Evolutionary conservation across 2,113 vertebrate genomes (phyloP), one percentile per base, ranked within the genome.

Genomic region (Amazona guildingii): DNA sequence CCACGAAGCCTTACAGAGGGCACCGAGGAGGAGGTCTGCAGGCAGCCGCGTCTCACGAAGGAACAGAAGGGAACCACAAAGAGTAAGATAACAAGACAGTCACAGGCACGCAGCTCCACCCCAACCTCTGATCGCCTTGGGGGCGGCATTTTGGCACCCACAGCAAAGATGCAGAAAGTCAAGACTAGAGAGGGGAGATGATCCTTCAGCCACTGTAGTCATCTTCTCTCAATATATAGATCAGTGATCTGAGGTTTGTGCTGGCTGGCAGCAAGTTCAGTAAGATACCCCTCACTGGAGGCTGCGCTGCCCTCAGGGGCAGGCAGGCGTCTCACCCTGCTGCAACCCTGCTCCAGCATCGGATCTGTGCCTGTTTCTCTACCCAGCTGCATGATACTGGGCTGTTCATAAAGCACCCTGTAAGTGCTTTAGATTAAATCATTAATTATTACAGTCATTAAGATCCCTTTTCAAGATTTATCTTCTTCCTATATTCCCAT

Each of bases 271-370:
- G 13, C 18, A 39, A 24, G 24, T 23, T 57, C 18, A 41, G n/a
- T 13, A 6, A 28, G 13, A 25, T 16, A 13, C n/a, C 13, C 62
- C 39, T 8, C 19, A 14, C 62, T 13, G 8, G 24, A 81, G 46
- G 44, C 52, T 41, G 21, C 0, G 5, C 17, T 62, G 23, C 12
- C 37, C 9, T 2, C 6, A 0, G 1, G 35, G 5, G 20, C 39
- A 41, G 39, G 28, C 28, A n/a, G 37, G 33, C 43, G 11, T 72
- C 39, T 51, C 7, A 9, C 13, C 35, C 37, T 28, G 21, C 69
- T 81, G 48, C 69, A 37, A 19, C 17, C 23, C 39, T 49, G n/a
- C 43, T 28, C 25, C 10, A 3, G 66, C 16, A 4, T 9, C 15
- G 1, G 41, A 43, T 54, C 55, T 52, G 24, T 9, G 5, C 86